These are phyloP conservation scores for Lota lota DNA, from an alignment of 2,113 vertebrate genomes.

Conservation along the genomic window DNA sequence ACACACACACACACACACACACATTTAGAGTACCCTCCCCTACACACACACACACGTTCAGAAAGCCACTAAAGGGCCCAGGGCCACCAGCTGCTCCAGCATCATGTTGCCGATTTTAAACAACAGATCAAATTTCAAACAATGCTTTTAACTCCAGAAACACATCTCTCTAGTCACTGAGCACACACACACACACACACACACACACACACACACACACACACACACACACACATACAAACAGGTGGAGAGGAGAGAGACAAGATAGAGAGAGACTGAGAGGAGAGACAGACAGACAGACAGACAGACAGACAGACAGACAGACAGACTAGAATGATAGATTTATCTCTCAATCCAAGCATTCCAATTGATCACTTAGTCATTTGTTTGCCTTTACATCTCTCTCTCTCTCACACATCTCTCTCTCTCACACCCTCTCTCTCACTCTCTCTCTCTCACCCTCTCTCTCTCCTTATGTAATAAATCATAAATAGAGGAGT, in stretches of 20 bases:
- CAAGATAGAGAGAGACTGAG: no score
- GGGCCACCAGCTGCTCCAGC: slow-evolving; percentile 44
- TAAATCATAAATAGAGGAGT: no score
- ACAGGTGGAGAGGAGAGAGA: background rate
- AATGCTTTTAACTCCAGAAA: slow-evolving; percentile 46
- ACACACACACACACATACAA: slow-evolving; percentile 1
- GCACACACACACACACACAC: background rate
- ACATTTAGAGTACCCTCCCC: no score
- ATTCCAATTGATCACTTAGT: background rate
- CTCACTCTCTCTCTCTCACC: no score
- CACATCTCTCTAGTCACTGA: slow-evolving; percentile 11
- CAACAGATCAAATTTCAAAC: slow-evolving; percentile 66
- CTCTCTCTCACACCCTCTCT: no score
- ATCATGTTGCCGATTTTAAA: slow-evolving; percentile 41
- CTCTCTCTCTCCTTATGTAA: no score
- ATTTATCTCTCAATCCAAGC: background rate
- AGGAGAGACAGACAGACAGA: no score
- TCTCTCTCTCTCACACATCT: no score
- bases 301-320: no score
- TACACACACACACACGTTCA: no score
- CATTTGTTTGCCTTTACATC: background rate
- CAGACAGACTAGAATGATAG: background rate
- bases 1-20: no score
- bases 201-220: slow-evolving; percentile 8
- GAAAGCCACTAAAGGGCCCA: slow-evolving; percentile 2